Evolutionary conservation across 1,140 invertebrate genomes (phyloP).

Genomic region (Zaprionus tsacasi): DNA sequence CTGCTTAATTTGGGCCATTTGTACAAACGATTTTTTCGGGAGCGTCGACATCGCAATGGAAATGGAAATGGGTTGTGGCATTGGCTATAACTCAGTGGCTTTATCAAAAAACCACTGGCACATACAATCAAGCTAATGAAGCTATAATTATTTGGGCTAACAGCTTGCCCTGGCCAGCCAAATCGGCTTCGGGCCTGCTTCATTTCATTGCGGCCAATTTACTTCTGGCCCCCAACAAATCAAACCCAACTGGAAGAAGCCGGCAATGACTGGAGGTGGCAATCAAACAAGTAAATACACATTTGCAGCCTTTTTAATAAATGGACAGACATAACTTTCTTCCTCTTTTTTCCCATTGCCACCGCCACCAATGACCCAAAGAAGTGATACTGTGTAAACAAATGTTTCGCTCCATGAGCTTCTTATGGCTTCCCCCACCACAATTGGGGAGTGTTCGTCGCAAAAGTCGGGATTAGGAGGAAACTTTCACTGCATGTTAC

Average conservation of each 20-base stretch:
- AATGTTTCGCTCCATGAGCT: background rate
- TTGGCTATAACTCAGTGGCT: constrained; percentile 72
- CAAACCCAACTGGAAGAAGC: constrained; percentile 68
- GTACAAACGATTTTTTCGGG: constrained; percentile 60
- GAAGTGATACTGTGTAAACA: background rate
- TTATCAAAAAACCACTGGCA: constrained; percentile 82
- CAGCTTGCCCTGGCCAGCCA: constrained; percentile 63
- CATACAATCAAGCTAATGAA: constrained; percentile 82
- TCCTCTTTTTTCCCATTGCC: constrained; percentile 4
- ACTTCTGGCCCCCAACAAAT: constrained; percentile 64
- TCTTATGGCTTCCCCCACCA: background rate
- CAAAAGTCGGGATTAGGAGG: background rate
- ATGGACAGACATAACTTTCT: constrained; percentile 58
- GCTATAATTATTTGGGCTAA: constrained; percentile 83
- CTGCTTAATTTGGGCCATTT: constrained; percentile 76
- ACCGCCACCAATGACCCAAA: background rate
- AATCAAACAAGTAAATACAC: constrained; percentile 46
- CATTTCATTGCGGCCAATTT: constrained; percentile 64
- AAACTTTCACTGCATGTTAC: no score
- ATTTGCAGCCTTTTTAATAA: constrained; percentile 80
- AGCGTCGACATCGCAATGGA: constrained; percentile 7
- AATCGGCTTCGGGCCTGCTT: constrained; percentile 30
- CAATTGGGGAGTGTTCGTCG: background rate
- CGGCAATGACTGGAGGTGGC: constrained; percentile 16
- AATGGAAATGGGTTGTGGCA: constrained; percentile 30